Percentiles rank a stretch among this genome's conserved stretches.
Evolutionary conservation across 2,113 vertebrate genomes (phyloP).

Genomic region (Marmota flaviventris): DNA sequence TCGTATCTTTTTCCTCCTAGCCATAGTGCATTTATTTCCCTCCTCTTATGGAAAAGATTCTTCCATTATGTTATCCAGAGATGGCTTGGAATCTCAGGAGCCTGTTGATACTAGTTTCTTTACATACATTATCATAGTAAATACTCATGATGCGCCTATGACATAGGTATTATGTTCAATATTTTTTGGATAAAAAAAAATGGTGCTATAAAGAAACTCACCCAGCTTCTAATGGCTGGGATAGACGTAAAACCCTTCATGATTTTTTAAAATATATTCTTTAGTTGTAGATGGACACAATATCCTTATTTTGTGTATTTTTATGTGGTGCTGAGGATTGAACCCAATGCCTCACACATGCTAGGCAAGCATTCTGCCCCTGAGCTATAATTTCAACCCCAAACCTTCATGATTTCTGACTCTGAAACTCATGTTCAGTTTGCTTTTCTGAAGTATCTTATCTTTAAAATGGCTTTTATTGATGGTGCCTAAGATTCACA

Average conservation of each 20-base stretch:
- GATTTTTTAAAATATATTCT: not conserved
- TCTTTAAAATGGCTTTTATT: not conserved
- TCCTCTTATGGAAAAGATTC: not conserved
- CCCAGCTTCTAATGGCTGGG: accelerated
- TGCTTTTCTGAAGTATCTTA: not conserved
- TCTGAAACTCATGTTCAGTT: not conserved
- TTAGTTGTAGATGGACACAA: no score
- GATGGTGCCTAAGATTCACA: not conserved
- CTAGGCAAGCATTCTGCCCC: no score
- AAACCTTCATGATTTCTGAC: accelerated
- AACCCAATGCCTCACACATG: no score
- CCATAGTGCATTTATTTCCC: not conserved
- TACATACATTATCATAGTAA: accelerated
- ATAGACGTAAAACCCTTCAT: accelerated
- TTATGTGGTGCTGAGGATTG: no score
- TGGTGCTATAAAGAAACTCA: no score
- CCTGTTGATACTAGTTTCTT: not conserved
- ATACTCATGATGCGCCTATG: accelerated
- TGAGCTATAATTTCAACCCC: no score
- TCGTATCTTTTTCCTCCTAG: not conserved
- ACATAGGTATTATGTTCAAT: accelerated
- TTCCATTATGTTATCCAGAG: not conserved
- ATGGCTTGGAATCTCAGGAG: accelerated
- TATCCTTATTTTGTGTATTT: no score
- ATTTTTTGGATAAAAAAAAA: not conserved